Conservation (phyloP, 2,797 vertebrate genomes). For the Enteromius fasciolatus region DNA sequence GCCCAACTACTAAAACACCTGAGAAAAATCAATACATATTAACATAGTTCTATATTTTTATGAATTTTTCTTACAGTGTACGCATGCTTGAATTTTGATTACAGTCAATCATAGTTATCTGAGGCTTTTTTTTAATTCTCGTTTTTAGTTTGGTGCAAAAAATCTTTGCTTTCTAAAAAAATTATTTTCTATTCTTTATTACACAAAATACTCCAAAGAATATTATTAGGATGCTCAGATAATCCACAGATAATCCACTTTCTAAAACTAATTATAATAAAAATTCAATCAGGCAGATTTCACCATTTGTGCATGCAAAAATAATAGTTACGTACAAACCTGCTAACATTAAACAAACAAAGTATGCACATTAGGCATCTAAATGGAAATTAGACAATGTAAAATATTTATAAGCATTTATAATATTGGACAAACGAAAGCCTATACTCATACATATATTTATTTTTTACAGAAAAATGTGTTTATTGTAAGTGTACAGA, state of each 20-base stretch:
- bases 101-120: constrained; percentile 16
- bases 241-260: constrained; percentile 1
- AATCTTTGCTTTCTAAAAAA: not conserved
- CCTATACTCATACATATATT: constrained; percentile 4
- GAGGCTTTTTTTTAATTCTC: not conserved
- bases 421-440: not conserved
- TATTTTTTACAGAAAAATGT: constrained; percentile 42
- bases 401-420: constrained; percentile 10
- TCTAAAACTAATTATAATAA: constrained; percentile 13
- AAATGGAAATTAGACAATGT: constrained; percentile 34
- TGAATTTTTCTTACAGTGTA: not conserved
- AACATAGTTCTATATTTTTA: not conserved
- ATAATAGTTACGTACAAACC: constrained; percentile 5
- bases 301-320: constrained; percentile 9
- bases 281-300: constrained; percentile 4
- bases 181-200: not conserved
- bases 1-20: not conserved
- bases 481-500: constrained; percentile 37
- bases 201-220: constrained; percentile 9
- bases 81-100: not conserved
- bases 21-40: not conserved
- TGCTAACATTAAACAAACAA: constrained; percentile 23
- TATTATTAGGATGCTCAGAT: not conserved
- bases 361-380: constrained; percentile 44
- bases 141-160: constrained; percentile 11